Percentiles rank a stretch among this genome's conserved stretches.
Evolutionary conservation across 2,888 invertebrate genomes (phyloP).

Genomic region (Apodemia duryi): DNA sequence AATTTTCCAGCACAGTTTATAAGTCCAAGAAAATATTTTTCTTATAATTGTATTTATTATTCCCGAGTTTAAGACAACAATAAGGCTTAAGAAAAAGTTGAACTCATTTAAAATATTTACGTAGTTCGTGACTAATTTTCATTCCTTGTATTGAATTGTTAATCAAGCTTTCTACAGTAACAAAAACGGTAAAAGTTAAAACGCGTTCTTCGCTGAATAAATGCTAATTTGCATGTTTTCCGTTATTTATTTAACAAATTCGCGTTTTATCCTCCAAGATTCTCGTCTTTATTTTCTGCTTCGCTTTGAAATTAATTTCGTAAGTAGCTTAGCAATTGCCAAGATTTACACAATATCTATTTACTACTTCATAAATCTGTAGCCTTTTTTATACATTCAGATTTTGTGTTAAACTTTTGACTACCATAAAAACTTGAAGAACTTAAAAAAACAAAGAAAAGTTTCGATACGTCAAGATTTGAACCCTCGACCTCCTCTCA

Average conservation of each 20-base stretch:
- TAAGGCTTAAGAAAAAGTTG: not conserved
- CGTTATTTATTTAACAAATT: slow-evolving; percentile 11
- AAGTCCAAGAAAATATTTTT: too few relatives aligned
- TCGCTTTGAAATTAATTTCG: slow-evolving; percentile 7
- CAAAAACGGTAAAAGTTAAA: slow-evolving; percentile 10
- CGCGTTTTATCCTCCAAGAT: slow-evolving; percentile 4
- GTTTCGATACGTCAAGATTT: too few relatives aligned
- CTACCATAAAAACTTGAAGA: too few relatives aligned
- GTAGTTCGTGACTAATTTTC: slow-evolving; percentile 1
- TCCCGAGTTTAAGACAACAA: too few relatives aligned
- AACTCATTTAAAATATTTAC: slow-evolving; percentile 4
- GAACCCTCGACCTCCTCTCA: too few relatives aligned
- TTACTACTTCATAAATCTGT: too few relatives aligned
- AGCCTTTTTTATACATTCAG: too few relatives aligned
- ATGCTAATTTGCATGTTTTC: slow-evolving; percentile 14
- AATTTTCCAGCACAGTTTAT: too few relatives aligned
- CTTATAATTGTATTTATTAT: too few relatives aligned
- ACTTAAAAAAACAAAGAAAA: too few relatives aligned
- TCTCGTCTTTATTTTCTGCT: slow-evolving; percentile 7
- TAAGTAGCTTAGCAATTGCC: slow-evolving; percentile 14
- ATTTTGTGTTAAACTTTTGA: too few relatives aligned
- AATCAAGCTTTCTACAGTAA: not conserved
- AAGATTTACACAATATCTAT: not conserved
- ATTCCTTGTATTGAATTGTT: not conserved
- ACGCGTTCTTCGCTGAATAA: slow-evolving; percentile 6